Percentiles rank a stretch among this genome's conserved stretches.
phyloP scores from a whole-genome alignment of 2,797 vertebrate species.

The Bucorvus abyssinicus region DNA sequence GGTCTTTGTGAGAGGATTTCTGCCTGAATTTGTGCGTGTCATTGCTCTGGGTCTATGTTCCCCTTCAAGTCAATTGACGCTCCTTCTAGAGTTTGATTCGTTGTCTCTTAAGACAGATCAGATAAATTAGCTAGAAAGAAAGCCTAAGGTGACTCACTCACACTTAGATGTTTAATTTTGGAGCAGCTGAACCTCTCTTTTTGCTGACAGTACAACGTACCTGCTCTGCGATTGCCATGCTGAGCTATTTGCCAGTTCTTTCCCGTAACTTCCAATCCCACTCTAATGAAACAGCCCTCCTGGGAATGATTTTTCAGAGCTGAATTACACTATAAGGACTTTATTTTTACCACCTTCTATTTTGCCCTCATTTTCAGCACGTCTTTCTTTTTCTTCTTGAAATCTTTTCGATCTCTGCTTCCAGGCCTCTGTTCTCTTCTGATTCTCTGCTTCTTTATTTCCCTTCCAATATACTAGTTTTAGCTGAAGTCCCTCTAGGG shows the following conservation, averaged over 20 bases:
- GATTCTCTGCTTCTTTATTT: constrained; percentile 1
- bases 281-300: background rate
- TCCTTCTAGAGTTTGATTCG: constrained; percentile 15
- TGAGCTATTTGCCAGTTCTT: background rate
- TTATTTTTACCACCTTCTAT: background rate
- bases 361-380: background rate
- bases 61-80: constrained; percentile 3
- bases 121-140: constrained; percentile 20
- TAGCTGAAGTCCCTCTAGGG: background rate
- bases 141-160: background rate
- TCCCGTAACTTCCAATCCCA: background rate
- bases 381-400: background rate
- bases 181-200: background rate
- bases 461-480: background rate
- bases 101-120: background rate
- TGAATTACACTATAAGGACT: background rate
- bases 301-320: background rate
- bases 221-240: background rate
- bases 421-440: background rate
- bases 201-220: background rate
- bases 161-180: constrained; percentile 4
- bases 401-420: background rate
- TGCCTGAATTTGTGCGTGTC: constrained; percentile 16
- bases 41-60: background rate
- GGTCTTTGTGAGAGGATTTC: background rate